A percentile compares a stretch with the other conserved stretches of the same genome.
phyloP scores from a whole-genome alignment of 2,888 invertebrate species.

The Mythimna lalbum region DNA sequence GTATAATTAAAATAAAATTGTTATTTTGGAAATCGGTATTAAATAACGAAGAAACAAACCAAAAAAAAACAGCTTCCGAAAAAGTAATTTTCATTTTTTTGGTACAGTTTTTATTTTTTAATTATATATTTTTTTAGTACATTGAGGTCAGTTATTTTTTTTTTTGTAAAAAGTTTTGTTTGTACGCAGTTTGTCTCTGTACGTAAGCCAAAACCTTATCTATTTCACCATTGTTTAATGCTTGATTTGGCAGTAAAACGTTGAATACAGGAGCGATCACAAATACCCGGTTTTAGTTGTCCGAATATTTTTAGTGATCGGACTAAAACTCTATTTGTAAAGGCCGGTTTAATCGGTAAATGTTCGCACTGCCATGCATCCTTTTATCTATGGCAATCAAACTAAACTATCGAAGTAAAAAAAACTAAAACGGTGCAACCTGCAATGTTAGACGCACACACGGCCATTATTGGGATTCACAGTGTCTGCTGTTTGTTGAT shows the following conservation, averaged over 20 bases:
- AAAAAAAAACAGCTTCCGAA: too few relatives aligned
- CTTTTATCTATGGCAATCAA: constrained; percentile 55
- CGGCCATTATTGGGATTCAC: constrained; percentile 16
- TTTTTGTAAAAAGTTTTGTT: too few relatives aligned
- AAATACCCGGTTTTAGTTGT: constrained; percentile 32
- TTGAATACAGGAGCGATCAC: constrained; percentile 19
- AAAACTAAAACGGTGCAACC: constrained; percentile 27
- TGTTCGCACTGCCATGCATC: constrained; percentile 38
- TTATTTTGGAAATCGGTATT: too few relatives aligned
- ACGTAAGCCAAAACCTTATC: background rate
- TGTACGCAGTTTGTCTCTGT: too few relatives aligned
- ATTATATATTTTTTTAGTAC: too few relatives aligned
- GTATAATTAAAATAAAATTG: background rate
- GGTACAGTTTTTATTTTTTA: too few relatives aligned
- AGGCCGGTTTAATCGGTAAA: constrained; percentile 46
- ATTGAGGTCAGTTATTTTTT: too few relatives aligned
- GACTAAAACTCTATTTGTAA: constrained; percentile 39
- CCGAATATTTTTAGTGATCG: constrained; percentile 42
- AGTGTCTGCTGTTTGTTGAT: constrained; percentile 15
- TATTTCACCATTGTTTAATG: constrained; percentile 5
- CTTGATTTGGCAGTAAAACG: constrained; percentile 15
- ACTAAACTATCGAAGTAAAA: constrained; percentile 35
- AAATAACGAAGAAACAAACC: too few relatives aligned
- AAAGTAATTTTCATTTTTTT: too few relatives aligned
- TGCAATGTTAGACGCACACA: constrained; percentile 42